Conservation (phyloP, 2,113 vertebrate species). For the Progne subis region DNA sequence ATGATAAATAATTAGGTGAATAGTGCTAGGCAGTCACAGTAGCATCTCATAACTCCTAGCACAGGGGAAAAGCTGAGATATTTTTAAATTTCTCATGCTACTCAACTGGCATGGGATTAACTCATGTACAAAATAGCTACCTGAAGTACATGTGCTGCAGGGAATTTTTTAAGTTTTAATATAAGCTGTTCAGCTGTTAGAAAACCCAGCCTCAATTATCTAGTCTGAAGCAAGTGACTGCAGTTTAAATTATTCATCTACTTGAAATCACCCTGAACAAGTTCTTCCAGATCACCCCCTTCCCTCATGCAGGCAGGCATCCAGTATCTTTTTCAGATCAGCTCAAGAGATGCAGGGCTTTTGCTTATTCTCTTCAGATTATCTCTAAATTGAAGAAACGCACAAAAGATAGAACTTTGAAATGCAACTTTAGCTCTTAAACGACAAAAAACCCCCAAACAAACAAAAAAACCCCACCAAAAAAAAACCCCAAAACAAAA, state of each 20-base stretch:
- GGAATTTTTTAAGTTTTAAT: neutral
- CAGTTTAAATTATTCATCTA: conserved; percentile 24
- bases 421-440: neutral
- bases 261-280: conserved; percentile 11
- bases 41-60: neutral
- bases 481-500: too few relatives aligned
- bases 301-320: neutral
- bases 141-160: neutral
- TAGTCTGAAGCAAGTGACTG: neutral
- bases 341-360: neutral
- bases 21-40: neutral
- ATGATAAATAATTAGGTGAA: neutral
- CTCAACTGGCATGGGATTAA: neutral
- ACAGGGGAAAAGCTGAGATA: neutral
- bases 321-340: neutral
- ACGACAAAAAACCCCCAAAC: too few relatives aligned
- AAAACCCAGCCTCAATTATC: neutral
- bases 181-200: neutral
- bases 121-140: neutral
- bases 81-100: neutral
- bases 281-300: conserved; percentile 23
- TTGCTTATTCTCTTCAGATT: neutral
- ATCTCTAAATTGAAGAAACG: neutral
- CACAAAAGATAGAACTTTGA: neutral
- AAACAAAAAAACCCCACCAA: too few relatives aligned